These are phyloP conservation scores for Chrysomallon squamiferum DNA, from an alignment of 1,140 invertebrate genomes.

Conservation along the genomic window DNA sequence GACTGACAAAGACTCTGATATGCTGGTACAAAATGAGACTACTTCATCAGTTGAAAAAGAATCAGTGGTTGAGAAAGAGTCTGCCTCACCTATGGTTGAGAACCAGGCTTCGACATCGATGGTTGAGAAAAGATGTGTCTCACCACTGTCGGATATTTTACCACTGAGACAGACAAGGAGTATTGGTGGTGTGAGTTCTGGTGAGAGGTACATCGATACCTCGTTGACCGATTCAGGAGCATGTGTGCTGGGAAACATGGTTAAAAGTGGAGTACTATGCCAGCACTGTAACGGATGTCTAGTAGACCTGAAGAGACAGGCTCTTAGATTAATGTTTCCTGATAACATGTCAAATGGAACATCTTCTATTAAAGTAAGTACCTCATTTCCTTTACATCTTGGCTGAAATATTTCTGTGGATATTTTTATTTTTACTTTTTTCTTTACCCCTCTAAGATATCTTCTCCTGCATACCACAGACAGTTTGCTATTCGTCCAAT, in stretches of 20 bases:
- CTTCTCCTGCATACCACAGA: too few relatives aligned
- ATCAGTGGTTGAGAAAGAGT: too few relatives aligned
- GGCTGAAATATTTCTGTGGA: too few relatives aligned
- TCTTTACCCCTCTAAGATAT: too few relatives aligned
- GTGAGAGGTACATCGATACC: not conserved
- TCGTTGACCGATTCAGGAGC: not conserved
- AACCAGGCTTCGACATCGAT: not conserved
- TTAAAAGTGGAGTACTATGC: slow-evolving; percentile 23
- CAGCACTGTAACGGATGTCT: slow-evolving; percentile 33
- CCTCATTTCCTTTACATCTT: too few relatives aligned
- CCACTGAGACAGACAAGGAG: not conserved
- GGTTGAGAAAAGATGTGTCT: not conserved
- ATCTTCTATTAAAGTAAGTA: slow-evolving; percentile 24
- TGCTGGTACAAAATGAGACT: too few relatives aligned
- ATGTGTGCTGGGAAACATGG: slow-evolving; percentile 9
- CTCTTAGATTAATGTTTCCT: slow-evolving; percentile 30
- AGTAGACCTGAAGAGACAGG: slow-evolving; percentile 31
- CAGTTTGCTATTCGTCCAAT: too few relatives aligned
- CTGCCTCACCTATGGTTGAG: too few relatives aligned
- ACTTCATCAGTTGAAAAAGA: too few relatives aligned
- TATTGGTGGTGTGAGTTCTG: not conserved
- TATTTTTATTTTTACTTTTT: too few relatives aligned
- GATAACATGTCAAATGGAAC: slow-evolving; percentile 15
- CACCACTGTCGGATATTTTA: slow-evolving; percentile 12
- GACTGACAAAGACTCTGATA: too few relatives aligned